Evolutionary conservation across 2,113 vertebrate species (phyloP).

Genomic region (Balaenoptera acutorostrata): DNA sequence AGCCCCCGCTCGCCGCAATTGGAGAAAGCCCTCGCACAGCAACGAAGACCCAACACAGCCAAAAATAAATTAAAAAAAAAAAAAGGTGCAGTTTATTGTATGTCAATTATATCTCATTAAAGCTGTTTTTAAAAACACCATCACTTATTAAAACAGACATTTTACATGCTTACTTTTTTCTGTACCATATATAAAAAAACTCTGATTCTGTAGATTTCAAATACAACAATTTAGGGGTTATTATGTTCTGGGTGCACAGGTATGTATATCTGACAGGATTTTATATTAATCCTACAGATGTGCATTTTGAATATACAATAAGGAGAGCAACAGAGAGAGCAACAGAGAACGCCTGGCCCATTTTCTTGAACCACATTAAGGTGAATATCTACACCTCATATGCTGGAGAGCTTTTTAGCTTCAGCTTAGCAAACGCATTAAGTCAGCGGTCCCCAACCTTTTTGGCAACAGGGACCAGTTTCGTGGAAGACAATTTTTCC

Average conservation of each 20-base stretch:
- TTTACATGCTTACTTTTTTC: not conserved
- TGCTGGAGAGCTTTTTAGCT: not conserved
- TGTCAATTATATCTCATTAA: not conserved
- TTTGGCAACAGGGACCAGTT: too few species aligned
- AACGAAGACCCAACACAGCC: too few species aligned
- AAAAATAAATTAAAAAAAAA: too few species aligned
- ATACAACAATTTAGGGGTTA: not conserved
- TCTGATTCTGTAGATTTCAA: not conserved
- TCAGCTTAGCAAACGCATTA: not conserved
- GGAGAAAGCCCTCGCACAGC: too few species aligned
- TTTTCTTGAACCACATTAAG: not conserved
- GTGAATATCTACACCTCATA: not conserved
- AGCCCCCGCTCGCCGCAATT: too few species aligned
- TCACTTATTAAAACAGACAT: not conserved
- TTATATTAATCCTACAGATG: not conserved
- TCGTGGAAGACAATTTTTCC: too few species aligned
- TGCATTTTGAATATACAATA: not conserved
- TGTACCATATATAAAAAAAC: not conserved
- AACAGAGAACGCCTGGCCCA: not conserved
- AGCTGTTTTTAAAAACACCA: not conserved
- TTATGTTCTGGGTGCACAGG: not conserved
- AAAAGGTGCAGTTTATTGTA: not conserved
- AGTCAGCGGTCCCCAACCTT: too few species aligned
- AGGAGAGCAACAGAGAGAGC: not conserved
- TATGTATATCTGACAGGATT: not conserved